Base-by-base conservation (phyloP, 2,797 vertebrate species). In the Miichthys miiuy region DNA sequence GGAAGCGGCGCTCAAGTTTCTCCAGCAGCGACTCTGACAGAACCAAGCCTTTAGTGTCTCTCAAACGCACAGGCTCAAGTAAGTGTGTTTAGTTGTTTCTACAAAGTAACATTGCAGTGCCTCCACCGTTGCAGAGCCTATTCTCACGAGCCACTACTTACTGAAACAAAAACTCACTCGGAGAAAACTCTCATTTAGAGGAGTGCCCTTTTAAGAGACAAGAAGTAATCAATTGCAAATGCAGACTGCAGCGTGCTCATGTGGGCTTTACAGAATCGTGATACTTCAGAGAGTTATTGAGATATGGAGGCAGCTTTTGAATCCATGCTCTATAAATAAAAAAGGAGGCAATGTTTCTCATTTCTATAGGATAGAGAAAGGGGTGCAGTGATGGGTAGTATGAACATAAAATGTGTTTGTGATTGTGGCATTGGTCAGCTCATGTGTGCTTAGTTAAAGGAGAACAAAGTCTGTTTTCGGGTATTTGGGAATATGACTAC, bases 1-100 rank as follows among this genome's bases (percentile, higher is more conserved):
- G 95, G 83, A 98, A 98, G 87, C 94, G 95, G n/a, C 96, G 96
- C 1, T 97, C 97, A 3, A 97, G 97, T 69, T 97, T 96, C 83
- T 97, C 97, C 91, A 97, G 96, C 14, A 96, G 96, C 67, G 97
- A 97, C 76, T 96, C 96, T 0, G 94, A 96, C 54, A 95, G 94
- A 21, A 93, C 94, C 78, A 96, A 97, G 67, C 92, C 96, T 0
- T 92, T 95, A 58, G 95, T 96, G 87, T 97, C 96, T 82, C 96
- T 98, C 89, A 98, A 98, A 87, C 95, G 95, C 70, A 96, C 96
- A 0, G 96, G 96, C 0, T 98, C 97, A 20, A 98, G 98, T 99
- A 95, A 91, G 92, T 85, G 12, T 17, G 5, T 34, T 48, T 18
- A 9, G 14, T 12, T 56, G 48, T 16, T 65, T 68, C 65, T 23